phyloP scores from a whole-genome alignment of 2,888 invertebrate genomes.

The Hipparchia semele region DNA sequence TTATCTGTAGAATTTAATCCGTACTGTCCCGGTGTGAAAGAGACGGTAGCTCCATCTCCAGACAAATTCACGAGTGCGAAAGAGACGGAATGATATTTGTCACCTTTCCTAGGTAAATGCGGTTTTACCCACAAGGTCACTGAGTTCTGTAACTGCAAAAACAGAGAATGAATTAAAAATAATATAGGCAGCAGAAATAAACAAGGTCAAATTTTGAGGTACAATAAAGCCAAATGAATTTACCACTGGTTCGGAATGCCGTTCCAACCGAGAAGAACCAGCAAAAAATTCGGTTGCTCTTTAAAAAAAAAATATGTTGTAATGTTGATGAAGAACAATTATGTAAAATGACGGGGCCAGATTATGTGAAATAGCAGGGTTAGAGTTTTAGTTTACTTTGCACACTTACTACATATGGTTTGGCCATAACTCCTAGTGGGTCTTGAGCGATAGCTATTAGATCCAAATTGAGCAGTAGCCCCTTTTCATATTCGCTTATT shows the following conservation, averaged over 20 bases:
- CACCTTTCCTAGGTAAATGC: conserved; percentile 75
- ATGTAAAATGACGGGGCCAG: no score
- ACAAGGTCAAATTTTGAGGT: no score
- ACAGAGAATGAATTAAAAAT: background rate
- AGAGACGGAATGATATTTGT: conserved; percentile 73
- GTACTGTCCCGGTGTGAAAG: conserved; percentile 52
- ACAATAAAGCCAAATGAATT: no score
- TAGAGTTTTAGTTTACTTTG: no score
- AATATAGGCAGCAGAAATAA: no score
- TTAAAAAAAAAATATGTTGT: no score
- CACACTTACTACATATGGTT: conserved; percentile 57
- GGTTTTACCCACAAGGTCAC: conserved; percentile 83
- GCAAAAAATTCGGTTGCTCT: no score
- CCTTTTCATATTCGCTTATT: conserved; percentile 69
- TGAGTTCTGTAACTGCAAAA: conserved; percentile 49
- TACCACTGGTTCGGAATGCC: no score
- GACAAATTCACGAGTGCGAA: conserved; percentile 79
- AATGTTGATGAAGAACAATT: no score
- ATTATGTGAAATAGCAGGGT: no score
- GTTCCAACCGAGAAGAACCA: no score
- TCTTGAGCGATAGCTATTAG: conserved; percentile 86
- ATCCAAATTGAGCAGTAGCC: conserved; percentile 82
- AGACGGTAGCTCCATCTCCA: conserved; percentile 35
- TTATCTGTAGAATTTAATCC: conserved; percentile 58
- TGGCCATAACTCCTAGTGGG: conserved; percentile 84